These are phyloP conservation scores for Automeris io DNA, from an alignment of 2,888 invertebrate genomes.

Conservation along the genomic window DNA sequence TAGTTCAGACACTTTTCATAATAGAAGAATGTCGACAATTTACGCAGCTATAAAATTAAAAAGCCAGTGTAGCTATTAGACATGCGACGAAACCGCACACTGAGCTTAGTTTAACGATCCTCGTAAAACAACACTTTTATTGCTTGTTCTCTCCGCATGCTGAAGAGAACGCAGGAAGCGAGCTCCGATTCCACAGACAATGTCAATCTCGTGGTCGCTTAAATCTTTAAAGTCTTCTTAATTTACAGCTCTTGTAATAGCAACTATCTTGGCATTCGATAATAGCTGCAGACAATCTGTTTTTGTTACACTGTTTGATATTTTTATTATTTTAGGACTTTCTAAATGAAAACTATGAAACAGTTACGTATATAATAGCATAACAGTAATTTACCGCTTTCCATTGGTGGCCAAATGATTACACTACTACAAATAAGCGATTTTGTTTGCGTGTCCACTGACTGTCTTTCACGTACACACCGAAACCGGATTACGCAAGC, in stretches of 20 bases:
- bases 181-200: conserved; percentile 6
- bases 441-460: no score
- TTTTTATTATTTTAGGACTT: no score
- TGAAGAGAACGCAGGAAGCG: conserved; percentile 9
- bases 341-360: no score
- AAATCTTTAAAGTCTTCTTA: conserved; percentile 9
- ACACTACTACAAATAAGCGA: no score
- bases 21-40: conserved; percentile 12
- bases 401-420: no score
- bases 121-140: conserved; percentile 62
- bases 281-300: background rate
- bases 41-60: conserved; percentile 37
- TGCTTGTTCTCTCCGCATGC: conserved; percentile 15
- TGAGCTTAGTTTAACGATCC: conserved; percentile 51
- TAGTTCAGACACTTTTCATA: conserved; percentile 9
- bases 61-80: conserved; percentile 29
- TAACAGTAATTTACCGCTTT: no score
- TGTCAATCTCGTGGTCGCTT: conserved; percentile 9
- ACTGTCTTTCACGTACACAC: no score
- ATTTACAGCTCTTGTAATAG: conserved; percentile 6
- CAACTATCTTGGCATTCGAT: conserved; percentile 4
- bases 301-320: background rate
- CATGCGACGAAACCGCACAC: conserved; percentile 41
- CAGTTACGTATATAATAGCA: no score
- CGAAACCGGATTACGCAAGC: no score